A percentile compares a stretch with the other conserved stretches of the same genome.
Conservation (phyloP, 2,888 invertebrate species). For the Caenorhabditis zanzibari region DNA sequence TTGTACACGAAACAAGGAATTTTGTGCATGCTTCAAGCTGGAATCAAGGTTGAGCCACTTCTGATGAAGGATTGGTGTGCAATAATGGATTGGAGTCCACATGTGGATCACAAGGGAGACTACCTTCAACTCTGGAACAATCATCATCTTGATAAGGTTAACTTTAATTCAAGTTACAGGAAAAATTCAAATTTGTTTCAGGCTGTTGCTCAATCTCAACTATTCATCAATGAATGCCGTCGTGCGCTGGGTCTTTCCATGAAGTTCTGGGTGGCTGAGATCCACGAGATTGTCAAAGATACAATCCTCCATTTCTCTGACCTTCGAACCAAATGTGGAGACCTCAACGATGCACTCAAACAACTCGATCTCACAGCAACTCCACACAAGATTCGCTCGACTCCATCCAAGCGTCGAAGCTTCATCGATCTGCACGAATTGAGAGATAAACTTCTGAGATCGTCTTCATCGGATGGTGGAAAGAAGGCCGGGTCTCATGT, state of each 20-base stretch:
- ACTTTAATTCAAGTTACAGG: not conserved
- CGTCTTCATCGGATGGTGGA: slow-evolving; percentile 74
- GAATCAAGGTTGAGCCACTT: slow-evolving; percentile 82
- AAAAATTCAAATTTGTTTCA: slow-evolving; percentile 24
- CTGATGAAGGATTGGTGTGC: slow-evolving; percentile 84
- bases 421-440: slow-evolving; percentile 83
- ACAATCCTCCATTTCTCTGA: slow-evolving; percentile 83
- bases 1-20: slow-evolving; percentile 84
- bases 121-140: slow-evolving; percentile 83
- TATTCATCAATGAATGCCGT: slow-evolving; percentile 83
- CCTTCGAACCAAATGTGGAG: slow-evolving; percentile 82
- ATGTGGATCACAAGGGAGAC: slow-evolving; percentile 83
- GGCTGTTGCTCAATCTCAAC: slow-evolving; percentile 83
- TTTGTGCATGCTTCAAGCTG: slow-evolving; percentile 83
- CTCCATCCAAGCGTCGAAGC: slow-evolving; percentile 82
- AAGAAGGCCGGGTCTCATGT: slow-evolving; percentile 82
- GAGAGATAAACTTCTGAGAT: slow-evolving; percentile 80
- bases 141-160: slow-evolving; percentile 82
- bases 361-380: slow-evolving; percentile 83
- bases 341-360: slow-evolving; percentile 83
- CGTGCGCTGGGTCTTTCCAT: slow-evolving; percentile 83
- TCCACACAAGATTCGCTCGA: slow-evolving; percentile 83
- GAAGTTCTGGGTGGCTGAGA: slow-evolving; percentile 84
- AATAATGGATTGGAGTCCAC: slow-evolving; percentile 83
- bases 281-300: slow-evolving; percentile 84